Evolutionary conservation across 2,797 vertebrate species (phyloP), one percentile per base, ranked within the genome.

Genomic region (Xenentodon cancila): DNA sequence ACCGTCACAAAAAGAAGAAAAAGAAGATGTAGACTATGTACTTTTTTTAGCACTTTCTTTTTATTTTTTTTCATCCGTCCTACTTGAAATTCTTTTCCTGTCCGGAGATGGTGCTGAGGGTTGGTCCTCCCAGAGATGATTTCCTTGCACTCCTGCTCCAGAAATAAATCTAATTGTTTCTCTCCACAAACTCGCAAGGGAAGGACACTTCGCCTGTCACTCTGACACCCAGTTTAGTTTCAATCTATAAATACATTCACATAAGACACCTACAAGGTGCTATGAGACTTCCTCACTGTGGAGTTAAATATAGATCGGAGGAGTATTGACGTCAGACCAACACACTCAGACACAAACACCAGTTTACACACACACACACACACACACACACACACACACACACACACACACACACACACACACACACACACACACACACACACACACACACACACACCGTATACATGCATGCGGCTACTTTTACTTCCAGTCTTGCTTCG

Each of bases 241-340:
- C 30, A 0, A 9, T 45, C 83, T 86, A 85, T 82, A 71, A 88
- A 88, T 87, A 87, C 48, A 46, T 2, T 13, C 9, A 69, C 62
- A 71, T 66, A 62, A 84, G 72, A 88, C 88, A 82, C 86, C 86
- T 85, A 87, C 86, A 77, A 85, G 73, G 82, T 71, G 75, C 77
- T 57, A 6, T 75, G 77, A 84, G 84, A 68, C 77, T 75, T 84
- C 68, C 69, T 76, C 78, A 72, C 74, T 68, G 66, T 67, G 62
- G 8, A 18, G 88, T 63, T 89, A 91, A 88, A 89, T 79, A 82
- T 81, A 82, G 85, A 81, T 62, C 0, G 84, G 75, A 87, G 89
- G 85, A 90, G 88, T 80, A 83, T 72, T 92, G 89, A 91, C 88
- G 91, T 91, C 91, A 92, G 71, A 60, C 75, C 21, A 55, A 73